Evolutionary conservation across 2,888 invertebrate species (phyloP), one percentile per base, ranked within the genome.

Genomic region (Pseudococcus jackbeardsleyi): DNA sequence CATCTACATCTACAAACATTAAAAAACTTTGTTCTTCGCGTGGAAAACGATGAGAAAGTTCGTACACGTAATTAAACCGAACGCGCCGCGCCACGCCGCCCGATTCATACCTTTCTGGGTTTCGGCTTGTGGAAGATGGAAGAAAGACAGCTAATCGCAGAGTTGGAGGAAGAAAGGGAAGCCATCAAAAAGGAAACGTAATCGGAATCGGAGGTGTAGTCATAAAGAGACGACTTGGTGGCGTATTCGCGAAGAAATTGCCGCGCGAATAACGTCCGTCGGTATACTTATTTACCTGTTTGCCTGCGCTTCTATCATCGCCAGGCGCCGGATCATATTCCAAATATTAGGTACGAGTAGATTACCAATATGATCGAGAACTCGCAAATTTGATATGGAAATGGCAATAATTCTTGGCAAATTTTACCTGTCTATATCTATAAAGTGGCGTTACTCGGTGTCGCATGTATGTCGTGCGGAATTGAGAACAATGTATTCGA

Each of bases 21-120:
- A 54, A 39, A 33, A 77, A 77, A 77, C 77, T 77, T 77, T 77
- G 77, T 77, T 39, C 77, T 54, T 54, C 54, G 54, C 54, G 54
- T 54, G 6, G 54, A 54, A 33, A 77, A 77, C 42, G 77, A 77
- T 77, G 77, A 77, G 77, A 77, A 77, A 77, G 77, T 77, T 77
- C 77, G 77, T 77, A 68, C 68, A 26, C 42, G 77, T 77, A 77
- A 77, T 77, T 77, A 77, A 42, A 42, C 26, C 26, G 3, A 33
- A 33, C 1, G 42, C 5, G 77, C 17, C 17, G 33, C 42, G 77
- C 39, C 39, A 7, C 39, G 39, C 39, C 39, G n/a, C n/a, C n/a
- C 26, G 77, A 26, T 2, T 19, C 33, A 17, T 77, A 77, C 26
- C n/a, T 77, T n/a, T n/a, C n/a, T 42, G n/a, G n/a, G 77, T 77